Evolutionary conservation across 2,113 vertebrate species (phyloP).

Genomic region (Cyprinus carpio): DNA sequence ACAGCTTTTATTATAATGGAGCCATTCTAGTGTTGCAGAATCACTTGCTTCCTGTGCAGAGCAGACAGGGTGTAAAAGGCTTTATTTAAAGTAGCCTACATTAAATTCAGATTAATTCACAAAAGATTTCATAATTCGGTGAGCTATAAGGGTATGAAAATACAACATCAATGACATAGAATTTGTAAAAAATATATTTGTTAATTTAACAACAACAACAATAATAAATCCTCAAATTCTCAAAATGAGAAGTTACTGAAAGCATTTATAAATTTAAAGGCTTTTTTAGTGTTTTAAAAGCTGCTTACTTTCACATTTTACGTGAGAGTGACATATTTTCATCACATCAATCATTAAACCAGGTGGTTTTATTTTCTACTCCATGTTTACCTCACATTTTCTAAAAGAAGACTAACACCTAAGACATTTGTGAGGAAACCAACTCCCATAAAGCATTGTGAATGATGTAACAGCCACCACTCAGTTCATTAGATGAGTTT

Average conservation of each 20-base stretch:
- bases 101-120: neutral
- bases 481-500: neutral
- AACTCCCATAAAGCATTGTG: neutral
- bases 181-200: neutral
- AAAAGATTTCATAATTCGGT: neutral
- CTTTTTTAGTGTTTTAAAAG: too few species aligned
- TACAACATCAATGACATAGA: neutral
- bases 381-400: neutral
- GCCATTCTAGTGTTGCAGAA: neutral
- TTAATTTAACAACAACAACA: neutral
- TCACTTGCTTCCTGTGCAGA: neutral
- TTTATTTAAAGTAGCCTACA: neutral
- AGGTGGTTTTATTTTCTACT: neutral
- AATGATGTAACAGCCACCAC: neutral
- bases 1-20: constrained; percentile 5
- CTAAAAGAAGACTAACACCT: neutral
- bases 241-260: too few species aligned
- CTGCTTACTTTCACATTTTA: too few species aligned
- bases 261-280: too few species aligned
- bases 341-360: too few species aligned
- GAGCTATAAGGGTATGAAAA: neutral
- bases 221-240: too few species aligned
- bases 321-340: too few species aligned
- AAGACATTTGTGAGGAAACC: neutral
- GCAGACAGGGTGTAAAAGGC: neutral